Evolutionary conservation across 2,797 vertebrate genomes (phyloP), one percentile per base, ranked within the genome.

Genomic region (Neomorphus geoffroyi): DNA sequence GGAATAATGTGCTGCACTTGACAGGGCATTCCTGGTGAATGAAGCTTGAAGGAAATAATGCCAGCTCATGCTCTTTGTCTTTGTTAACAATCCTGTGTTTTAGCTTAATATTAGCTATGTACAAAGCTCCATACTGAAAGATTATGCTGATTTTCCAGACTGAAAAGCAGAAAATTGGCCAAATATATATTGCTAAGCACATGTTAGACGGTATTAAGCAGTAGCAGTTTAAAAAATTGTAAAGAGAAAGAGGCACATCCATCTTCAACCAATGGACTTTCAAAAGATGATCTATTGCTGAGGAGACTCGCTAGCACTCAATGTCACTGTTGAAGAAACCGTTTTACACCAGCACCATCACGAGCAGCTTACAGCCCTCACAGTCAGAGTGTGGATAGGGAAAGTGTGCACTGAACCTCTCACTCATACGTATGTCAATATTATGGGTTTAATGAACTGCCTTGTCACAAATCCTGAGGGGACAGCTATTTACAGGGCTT

Each of bases 131-230:
- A 23, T 85, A 54, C 30, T 79, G 86, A 90, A 93, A 92, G 74
- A 93, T 90, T 80, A 30, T 26, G 58, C 71, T 95, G 86, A 95
- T 95, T 96, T 96, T 94, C 86, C 74, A 64, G 88, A 84, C 83
- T 85, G 78, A 78, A 74, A 89, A 92, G 94, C 60, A 1, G 93
- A 96, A 96, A 96, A 96, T 95, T 87, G 66, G 66, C 86, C 78
- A 93, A 89, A 96, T 92, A 88, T 43, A 74, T 91, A 80, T 94
- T 85, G 67, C 11, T 18, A 71, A 74, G 88, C 64, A 71, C 60
- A 10, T 24, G 45, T n/a, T 64, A 89, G 90, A 87, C 71, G 87
- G 53, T 23, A n/a, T 80, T 92, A 94, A 95, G 80, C 53, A 39
- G 57, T 82, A 79, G 45, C 88, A 78, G 45, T 90, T 93, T 30